Base-by-base conservation (phyloP, 2,113 vertebrate species). In the Tretioscincus oriximinensis region DNA sequence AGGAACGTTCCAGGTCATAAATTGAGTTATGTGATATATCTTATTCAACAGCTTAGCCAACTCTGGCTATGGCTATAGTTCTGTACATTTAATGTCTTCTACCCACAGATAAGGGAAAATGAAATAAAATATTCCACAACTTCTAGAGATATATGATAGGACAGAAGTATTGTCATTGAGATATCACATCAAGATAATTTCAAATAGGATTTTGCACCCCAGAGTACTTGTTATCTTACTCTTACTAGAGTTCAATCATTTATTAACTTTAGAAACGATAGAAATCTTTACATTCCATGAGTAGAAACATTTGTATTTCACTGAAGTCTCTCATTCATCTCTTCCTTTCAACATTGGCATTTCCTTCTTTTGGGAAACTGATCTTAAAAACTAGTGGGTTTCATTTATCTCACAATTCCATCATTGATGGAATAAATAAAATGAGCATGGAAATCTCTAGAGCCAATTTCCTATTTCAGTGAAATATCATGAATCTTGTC, bases 231-330 rank as follows among this genome's bases (percentile, higher is more conserved):
- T 91, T 93, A 93, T 91, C 90, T 92, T 80, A 91, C 84, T 82
- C 85, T 85, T 41, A 54, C 76, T 81, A 81, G 76, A 89, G 90
- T 93, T 82, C 85, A 81, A 86, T 92, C 89, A 93, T 92, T 93
- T 91, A 93, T 93, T 93, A 93, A 93, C 92, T 89, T 92, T 81
- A 84, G n/a, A 6, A n/a, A 91, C 86, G 92, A 93, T 93, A 91
- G 83, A 90, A 89, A 93, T 93, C 92, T 93, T 86, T 90, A 51
- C 61, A 88, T 88, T 86, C 87, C 81, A 67, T 90, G 67, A 90
- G 87, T 89, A 90, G 84, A 54, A 82, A n/a, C 77, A 86, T 78
- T 87, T 81, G 74, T 81, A 81, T 88, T 82, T 66, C 75, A 88
- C 86, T 92, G 90, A 85, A 87, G 70, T 83, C 86, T 77, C 51